These are phyloP conservation scores for Zeuzera pyrina DNA, from an alignment of 2,888 invertebrate species.

Conservation along the genomic window DNA sequence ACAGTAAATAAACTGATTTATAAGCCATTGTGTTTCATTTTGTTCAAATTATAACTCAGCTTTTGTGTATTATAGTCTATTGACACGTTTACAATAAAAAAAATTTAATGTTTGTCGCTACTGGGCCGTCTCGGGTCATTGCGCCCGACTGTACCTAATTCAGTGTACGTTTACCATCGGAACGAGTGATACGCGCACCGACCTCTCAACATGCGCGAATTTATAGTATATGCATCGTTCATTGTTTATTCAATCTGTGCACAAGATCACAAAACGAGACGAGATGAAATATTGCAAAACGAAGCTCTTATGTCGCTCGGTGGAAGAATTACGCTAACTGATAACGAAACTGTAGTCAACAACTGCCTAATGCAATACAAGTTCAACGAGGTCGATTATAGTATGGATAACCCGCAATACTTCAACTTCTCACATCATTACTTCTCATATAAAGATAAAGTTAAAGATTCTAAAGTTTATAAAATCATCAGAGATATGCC, in stretches of 20 bases:
- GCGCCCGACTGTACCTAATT: slow-evolving; percentile 1
- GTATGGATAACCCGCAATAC: slow-evolving; percentile 63
- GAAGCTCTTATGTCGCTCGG: slow-evolving; percentile 67
- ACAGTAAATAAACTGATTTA: too few species aligned
- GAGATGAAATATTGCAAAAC: slow-evolving; percentile 54
- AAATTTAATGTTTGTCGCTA: too few species aligned
- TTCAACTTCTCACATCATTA: slow-evolving; percentile 79
- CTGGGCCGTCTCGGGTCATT: not conserved
- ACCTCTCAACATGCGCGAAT: slow-evolving; percentile 10
- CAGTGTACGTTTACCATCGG: slow-evolving; percentile 13
- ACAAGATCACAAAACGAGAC: slow-evolving; percentile 30
- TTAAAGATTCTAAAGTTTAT: slow-evolving; percentile 77
- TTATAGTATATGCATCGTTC: not conserved
- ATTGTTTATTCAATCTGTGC: slow-evolving; percentile 23
- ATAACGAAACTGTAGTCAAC: slow-evolving; percentile 68
- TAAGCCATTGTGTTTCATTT: too few species aligned
- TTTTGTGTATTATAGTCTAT: too few species aligned
- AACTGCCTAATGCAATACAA: slow-evolving; percentile 74
- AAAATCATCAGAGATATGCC: slow-evolving; percentile 79
- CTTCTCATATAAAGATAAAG: slow-evolving; percentile 71
- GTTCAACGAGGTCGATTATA: slow-evolving; percentile 64
- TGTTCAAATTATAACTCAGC: too few species aligned
- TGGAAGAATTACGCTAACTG: slow-evolving; percentile 55
- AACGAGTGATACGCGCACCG: slow-evolving; percentile 7
- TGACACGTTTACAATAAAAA: too few species aligned